phyloP scores from a whole-genome alignment of 1,140 invertebrate genomes.

The Wasmannia auropunctata region DNA sequence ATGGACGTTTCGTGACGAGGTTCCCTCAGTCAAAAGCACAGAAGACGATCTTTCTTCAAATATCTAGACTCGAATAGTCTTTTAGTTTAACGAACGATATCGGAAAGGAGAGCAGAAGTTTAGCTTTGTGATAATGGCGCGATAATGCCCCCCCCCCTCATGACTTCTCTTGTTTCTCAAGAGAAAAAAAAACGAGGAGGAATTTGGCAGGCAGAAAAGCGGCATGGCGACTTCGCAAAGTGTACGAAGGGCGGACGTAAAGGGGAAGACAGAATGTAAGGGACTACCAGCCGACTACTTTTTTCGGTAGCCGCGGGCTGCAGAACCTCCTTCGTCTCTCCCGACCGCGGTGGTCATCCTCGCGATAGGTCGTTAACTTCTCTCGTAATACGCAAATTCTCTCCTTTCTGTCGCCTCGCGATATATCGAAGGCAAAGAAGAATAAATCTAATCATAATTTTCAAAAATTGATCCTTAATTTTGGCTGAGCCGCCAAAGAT shows the following conservation, averaged over 20 bases:
- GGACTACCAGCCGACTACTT: slow-evolving; percentile 3
- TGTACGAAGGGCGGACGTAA: background rate
- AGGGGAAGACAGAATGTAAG: background rate
- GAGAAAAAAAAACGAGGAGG: background rate
- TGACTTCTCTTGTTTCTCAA: background rate
- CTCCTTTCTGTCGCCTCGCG: no score
- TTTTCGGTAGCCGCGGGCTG: slow-evolving; percentile 44
- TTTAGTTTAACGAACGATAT: background rate
- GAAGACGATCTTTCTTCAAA: background rate
- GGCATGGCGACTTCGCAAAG: slow-evolving; percentile 5
- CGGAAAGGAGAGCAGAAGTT: background rate
- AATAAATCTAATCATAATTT: background rate
- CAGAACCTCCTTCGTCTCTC: background rate
- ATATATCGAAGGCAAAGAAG: background rate
- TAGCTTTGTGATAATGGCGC: background rate
- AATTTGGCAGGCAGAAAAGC: slow-evolving; percentile 1
- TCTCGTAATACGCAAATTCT: background rate
- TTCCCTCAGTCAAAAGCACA: background rate
- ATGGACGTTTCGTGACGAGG: background rate
- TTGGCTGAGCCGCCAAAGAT: background rate
- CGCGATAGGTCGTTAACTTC: slow-evolving; percentile 16
- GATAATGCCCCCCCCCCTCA: background rate
- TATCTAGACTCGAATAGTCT: background rate
- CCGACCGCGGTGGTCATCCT: background rate
- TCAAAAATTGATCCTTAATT: background rate